Evolutionary conservation across 2,113 vertebrate genomes (phyloP).

Genomic region (Phaethon lepturus): DNA sequence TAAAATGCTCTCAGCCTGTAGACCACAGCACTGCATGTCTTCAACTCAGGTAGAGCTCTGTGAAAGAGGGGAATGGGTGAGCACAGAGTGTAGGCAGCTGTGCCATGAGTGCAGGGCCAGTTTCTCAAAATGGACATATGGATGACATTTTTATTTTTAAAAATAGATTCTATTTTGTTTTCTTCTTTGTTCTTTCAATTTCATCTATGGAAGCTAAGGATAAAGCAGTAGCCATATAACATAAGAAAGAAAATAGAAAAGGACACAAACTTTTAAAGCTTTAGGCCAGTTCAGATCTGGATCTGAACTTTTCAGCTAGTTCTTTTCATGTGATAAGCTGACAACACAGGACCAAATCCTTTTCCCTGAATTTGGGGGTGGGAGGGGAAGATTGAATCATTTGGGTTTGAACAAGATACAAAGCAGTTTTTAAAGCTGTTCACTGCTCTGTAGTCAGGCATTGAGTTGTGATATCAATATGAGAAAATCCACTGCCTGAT

Average conservation of each 20-base stretch:
- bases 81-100: background rate
- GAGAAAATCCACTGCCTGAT: background rate
- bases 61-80: background rate
- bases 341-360: background rate
- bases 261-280: background rate
- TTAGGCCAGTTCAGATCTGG: background rate
- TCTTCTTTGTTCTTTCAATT: background rate
- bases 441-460: background rate
- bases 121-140: background rate
- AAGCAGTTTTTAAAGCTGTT: background rate
- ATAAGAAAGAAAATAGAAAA: background rate
- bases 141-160: background rate
- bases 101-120: accelerated
- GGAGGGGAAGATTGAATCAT: background rate
- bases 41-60: background rate
- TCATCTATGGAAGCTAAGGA: background rate
- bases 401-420: background rate
- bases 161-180: background rate
- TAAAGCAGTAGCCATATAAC: background rate
- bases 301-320: background rate
- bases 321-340: background rate
- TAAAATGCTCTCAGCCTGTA: background rate
- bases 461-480: background rate
- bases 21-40: background rate
- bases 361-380: background rate